Evolutionary conservation across 1,140 invertebrate species (phyloP), one percentile per base, ranked within the genome.

Genomic region (Temnothorax nylanderi): DNA sequence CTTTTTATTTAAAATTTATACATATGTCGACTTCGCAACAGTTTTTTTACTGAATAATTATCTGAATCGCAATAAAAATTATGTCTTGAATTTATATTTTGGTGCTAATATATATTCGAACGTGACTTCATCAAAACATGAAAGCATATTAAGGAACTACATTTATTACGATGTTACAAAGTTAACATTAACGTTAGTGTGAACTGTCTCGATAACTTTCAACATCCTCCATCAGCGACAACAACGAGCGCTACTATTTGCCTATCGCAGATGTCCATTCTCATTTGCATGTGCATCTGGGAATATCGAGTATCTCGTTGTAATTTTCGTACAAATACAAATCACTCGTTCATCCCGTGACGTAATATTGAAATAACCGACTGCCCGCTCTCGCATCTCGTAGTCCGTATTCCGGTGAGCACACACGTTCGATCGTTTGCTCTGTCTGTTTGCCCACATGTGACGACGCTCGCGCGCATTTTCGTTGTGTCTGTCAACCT

Each of bases 261-360:
- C 13, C 10, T 2, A 13, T 54, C n/a, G 44, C 88, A 88, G 81
- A 89, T 89, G 88, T 85, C 87, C 51, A 58, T 32, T 34, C 81
- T 89, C 74, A 80, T 89, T 89, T 80, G 67, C 74, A 74, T 60
- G 65, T 81, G 87, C 87, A 89, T 86, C 44, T 88, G 81, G 10
- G 58, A 41, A 65, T 90, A 89, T 89, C 77, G 71, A 89, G 80
- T 89, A 49, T 86, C 76, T 34, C 56, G 37, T 60, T 64, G 85
- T 87, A 90, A 89, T 90, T 90, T 89, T 90, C 71, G 77, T 89
- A 85, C 76, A 71, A 89, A 90, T 51, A 76, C 82, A 81, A 89
- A 89, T 90, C 88, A 87, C 62, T 87, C 84, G 60, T 67, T 47
- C 87, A 62, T 87, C 78, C 32, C 54, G 47, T 85, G 86, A 76